Conservation (phyloP, 2,888 invertebrate species). For the Cosmorhoe ocellata region DNA sequence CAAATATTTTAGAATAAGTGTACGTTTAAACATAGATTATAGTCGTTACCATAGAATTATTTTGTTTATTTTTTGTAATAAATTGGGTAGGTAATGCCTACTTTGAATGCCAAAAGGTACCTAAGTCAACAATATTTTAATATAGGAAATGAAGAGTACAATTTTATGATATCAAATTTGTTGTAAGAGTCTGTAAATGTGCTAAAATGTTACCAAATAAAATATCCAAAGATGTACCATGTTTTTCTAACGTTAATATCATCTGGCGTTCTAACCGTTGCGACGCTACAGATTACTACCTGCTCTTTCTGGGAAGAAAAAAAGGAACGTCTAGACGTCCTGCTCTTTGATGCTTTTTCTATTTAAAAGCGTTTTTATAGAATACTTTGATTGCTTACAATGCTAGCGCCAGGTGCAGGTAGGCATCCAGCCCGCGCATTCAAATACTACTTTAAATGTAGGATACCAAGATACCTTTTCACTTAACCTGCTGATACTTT, state of each 20-base stretch:
- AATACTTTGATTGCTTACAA: constrained; percentile 63
- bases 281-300: constrained; percentile 58
- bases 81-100: neutral
- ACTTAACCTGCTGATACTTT: constrained; percentile 43
- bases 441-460: constrained; percentile 61
- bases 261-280: constrained; percentile 17
- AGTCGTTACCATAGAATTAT: constrained; percentile 1
- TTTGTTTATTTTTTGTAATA: neutral
- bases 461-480: constrained; percentile 55
- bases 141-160: constrained; percentile 22
- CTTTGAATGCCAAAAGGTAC: neutral
- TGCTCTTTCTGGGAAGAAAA: constrained; percentile 70
- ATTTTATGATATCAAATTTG: constrained; percentile 10
- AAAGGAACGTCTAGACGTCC: constrained; percentile 77
- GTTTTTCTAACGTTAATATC: constrained; percentile 24
- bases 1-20: too few species aligned
- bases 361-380: constrained; percentile 70
- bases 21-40: neutral
- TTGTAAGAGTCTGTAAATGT: constrained; percentile 16
- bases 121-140: constrained; percentile 15
- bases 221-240: constrained; percentile 21
- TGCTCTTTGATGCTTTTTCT: constrained; percentile 73
- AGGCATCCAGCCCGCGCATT: constrained; percentile 49
- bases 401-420: constrained; percentile 76
- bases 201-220: constrained; percentile 30